Conservation (phyloP, 1,140 invertebrate species). For the Microvelia longipes region DNA sequence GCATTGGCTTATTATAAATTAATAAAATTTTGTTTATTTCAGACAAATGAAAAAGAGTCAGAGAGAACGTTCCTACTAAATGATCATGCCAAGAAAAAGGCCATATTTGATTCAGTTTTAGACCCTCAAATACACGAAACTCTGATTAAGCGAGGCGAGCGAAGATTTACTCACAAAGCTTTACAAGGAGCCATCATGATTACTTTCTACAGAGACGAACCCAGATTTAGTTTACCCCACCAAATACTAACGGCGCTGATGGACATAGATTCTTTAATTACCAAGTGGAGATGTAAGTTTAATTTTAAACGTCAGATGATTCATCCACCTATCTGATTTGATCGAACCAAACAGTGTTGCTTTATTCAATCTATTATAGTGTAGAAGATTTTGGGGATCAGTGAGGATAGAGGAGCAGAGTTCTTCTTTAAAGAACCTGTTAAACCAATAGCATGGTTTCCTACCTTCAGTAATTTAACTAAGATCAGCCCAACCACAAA, state of each 20-base stretch:
- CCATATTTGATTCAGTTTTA: constrained; percentile 81
- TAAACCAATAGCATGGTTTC: too few relatives aligned
- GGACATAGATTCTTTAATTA: constrained; percentile 95
- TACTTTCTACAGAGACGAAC: constrained; percentile 88
- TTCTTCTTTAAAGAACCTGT: not conserved
- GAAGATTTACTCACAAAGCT: constrained; percentile 76
- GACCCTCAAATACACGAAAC: constrained; percentile 65
- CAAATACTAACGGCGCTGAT: constrained; percentile 84
- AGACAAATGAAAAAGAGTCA: constrained; percentile 42
- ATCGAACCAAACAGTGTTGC: not conserved
- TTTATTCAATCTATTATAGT: not conserved
- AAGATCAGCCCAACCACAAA: too few relatives aligned
- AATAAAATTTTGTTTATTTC: too few relatives aligned
- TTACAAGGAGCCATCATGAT: constrained; percentile 95
- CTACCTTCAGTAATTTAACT: too few relatives aligned
- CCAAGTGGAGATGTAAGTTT: constrained; percentile 96
- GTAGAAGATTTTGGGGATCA: not conserved
- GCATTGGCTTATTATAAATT: too few relatives aligned
- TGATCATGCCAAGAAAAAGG: constrained; percentile 55
- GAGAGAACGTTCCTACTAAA: constrained; percentile 42
- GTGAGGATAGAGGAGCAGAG: not conserved
- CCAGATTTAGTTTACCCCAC: constrained; percentile 90
- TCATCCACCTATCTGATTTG: not conserved
- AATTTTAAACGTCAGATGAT: not conserved
- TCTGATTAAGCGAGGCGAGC: constrained; percentile 64